These are phyloP conservation scores for Bubo bubo DNA, from an alignment of 2,113 vertebrate genomes.

Conservation along the genomic window DNA sequence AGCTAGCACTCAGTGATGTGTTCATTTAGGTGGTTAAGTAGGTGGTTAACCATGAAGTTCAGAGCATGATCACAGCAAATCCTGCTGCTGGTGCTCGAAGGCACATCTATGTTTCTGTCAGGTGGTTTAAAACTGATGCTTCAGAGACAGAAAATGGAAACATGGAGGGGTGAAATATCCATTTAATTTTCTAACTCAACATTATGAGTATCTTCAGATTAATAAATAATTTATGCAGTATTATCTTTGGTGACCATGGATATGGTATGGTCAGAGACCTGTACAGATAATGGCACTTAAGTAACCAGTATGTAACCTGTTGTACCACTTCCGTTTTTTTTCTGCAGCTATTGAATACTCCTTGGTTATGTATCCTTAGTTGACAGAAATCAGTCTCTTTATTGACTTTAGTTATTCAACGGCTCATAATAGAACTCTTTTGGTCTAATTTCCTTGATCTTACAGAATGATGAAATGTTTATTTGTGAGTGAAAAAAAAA, in stretches of 20 bases:
- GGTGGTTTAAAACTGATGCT: background rate
- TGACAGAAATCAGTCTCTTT: background rate
- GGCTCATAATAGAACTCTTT: background rate
- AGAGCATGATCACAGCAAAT: background rate
- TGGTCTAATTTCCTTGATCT: background rate
- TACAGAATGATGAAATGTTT: background rate
- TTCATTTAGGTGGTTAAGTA: background rate
- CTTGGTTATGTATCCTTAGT: background rate
- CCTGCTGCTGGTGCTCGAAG: background rate
- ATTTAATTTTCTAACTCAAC: background rate
- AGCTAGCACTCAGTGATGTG: background rate
- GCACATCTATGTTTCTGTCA: background rate
- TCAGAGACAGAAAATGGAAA: background rate
- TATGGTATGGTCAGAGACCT: accelerated
- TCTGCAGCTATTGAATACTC: background rate
- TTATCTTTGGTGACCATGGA: background rate
- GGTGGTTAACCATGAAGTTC: background rate
- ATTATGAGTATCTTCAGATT: background rate
- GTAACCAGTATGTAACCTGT: background rate
- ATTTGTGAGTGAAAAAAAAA: background rate
- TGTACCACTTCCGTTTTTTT: background rate
- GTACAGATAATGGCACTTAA: background rate
- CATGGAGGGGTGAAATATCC: background rate
- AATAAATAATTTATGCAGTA: background rate
- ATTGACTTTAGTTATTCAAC: background rate